A percentile compares a stretch with the other conserved stretches of the same genome.
Conservation (phyloP, 2,888 invertebrate species). For the Cheiracanthium punctorium region DNA sequence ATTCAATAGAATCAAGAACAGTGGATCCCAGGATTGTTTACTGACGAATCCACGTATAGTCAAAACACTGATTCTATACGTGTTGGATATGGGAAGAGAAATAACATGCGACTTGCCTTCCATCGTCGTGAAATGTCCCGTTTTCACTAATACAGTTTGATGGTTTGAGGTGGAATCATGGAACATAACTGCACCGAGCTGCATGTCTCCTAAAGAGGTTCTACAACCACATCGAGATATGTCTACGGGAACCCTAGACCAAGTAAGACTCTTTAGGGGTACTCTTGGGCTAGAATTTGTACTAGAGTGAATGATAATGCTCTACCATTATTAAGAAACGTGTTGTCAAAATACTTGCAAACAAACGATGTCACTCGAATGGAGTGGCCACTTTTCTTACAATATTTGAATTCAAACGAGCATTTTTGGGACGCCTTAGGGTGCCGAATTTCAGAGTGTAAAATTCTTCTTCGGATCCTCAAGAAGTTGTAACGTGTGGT, state of each 20-base stretch:
- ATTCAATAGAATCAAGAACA: not conserved
- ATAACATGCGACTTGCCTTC: not conserved
- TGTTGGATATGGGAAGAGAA: not conserved
- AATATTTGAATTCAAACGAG: no score
- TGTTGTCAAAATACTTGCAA: not conserved
- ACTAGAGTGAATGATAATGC: not conserved
- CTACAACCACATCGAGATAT: not conserved
- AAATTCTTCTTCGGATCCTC: no score
- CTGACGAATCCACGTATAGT: not conserved
- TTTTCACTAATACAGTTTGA: not conserved
- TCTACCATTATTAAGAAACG: not conserved
- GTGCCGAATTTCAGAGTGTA: no score
- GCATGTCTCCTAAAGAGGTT: not conserved
- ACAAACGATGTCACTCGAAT: not conserved
- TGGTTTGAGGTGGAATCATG: not conserved
- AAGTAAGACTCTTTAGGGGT: not conserved
- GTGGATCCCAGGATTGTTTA: not conserved
- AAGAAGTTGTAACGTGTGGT: no score
- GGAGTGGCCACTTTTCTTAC: not conserved
- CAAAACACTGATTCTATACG: not conserved
- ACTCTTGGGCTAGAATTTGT: not conserved
- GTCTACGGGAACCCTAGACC: not conserved
- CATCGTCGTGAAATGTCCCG: not conserved
- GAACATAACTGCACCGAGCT: not conserved
- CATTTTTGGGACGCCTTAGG: no score